Percentiles rank a stretch among this genome's conserved stretches.
phyloP scores from a whole-genome alignment of 2,888 invertebrate genomes.

The Agriopis leucophaearia region DNA sequence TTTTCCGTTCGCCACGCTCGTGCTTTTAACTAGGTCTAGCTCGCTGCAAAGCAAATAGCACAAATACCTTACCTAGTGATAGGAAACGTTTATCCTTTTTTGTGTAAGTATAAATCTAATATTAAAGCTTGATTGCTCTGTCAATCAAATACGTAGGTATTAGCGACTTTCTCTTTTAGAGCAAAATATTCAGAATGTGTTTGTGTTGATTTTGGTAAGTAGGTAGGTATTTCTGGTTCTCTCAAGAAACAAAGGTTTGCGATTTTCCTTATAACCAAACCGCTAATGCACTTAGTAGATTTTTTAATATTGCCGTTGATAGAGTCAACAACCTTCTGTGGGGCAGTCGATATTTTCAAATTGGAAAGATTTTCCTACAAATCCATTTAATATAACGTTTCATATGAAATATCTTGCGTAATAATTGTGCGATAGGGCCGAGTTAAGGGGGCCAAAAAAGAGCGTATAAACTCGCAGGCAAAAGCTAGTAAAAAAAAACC shows the following conservation, averaged over 20 bases:
- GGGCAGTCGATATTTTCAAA: background rate
- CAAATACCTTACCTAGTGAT: too few species aligned
- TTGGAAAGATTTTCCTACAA: too few species aligned
- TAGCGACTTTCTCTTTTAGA: slow-evolving; percentile 21
- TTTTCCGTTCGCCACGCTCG: too few species aligned
- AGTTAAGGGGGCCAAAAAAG: too few species aligned
- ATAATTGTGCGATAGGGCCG: too few species aligned
- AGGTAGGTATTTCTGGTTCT: slow-evolving; percentile 15
- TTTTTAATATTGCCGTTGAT: background rate
- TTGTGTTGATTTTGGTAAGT: background rate
- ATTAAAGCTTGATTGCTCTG: background rate
- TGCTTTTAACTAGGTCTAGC: too few species aligned
- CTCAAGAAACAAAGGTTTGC: slow-evolving; percentile 10
- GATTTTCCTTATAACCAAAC: slow-evolving; percentile 32
- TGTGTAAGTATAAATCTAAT: background rate
- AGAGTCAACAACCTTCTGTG: background rate
- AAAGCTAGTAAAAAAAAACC: too few species aligned
- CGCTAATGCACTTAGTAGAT: background rate
- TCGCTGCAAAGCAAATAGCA: too few species aligned
- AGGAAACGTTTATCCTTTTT: too few species aligned
- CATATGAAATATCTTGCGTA: too few species aligned
- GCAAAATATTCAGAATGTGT: slow-evolving; percentile 4
- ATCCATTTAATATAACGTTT: too few species aligned
- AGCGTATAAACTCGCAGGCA: too few species aligned
- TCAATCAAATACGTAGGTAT: slow-evolving; percentile 4